A percentile compares a stretch with the other conserved stretches of the same genome.
Conservation (phyloP, 2,113 vertebrate genomes). For the Ptilorrhoa leucosticta region DNA sequence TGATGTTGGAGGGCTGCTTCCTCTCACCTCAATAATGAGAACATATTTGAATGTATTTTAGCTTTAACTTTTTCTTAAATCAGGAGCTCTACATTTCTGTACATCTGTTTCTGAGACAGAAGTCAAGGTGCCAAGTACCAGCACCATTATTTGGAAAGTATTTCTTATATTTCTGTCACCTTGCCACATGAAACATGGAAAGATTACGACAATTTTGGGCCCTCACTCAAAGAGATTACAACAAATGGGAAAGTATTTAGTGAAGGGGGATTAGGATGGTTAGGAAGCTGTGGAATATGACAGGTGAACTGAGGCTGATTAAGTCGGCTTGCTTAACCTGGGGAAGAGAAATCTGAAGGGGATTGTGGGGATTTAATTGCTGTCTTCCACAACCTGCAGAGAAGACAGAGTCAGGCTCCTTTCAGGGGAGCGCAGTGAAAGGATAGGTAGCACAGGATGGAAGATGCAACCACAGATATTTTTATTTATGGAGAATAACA, state of each 20-base stretch:
- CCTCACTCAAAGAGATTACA: fast-evolving
- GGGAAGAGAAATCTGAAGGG: neutral
- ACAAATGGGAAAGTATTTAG: neutral
- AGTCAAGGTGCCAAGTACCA: neutral
- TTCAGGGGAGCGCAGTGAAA: neutral
- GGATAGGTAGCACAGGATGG: neutral
- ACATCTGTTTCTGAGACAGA: neutral
- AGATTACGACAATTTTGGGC: neutral
- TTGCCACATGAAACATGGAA: neutral
- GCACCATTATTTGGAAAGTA: neutral
- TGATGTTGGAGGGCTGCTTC: neutral
- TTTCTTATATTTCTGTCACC: neutral
- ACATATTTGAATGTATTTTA: neutral
- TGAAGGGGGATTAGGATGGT: neutral
- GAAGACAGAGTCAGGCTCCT: neutral
- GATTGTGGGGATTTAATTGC: neutral
- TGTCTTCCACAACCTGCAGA: neutral
- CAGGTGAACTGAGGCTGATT: neutral
- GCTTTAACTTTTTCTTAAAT: neutral
- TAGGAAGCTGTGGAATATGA: neutral
- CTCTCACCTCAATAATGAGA: neutral
- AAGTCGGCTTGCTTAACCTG: neutral
- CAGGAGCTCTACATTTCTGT: neutral
- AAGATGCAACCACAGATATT: neutral
- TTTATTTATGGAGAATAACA: neutral